These are phyloP conservation scores for Onychomys torridus DNA, from an alignment of 2,797 vertebrate species.

Conservation along the genomic window DNA sequence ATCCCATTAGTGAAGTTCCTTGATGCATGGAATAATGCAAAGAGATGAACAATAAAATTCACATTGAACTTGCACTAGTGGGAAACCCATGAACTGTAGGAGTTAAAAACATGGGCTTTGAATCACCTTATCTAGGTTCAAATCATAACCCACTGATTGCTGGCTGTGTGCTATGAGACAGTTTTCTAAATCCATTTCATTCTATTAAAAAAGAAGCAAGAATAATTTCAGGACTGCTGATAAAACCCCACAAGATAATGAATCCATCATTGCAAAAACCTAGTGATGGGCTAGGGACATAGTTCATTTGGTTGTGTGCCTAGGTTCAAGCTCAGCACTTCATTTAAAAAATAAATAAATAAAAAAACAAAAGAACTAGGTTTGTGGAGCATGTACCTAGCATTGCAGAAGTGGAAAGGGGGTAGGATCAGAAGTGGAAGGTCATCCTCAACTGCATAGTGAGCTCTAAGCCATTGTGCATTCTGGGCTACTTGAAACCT, in stretches of 20 bases:
- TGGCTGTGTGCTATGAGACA: not conserved
- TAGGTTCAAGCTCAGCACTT: not conserved
- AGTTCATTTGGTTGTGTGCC: not conserved
- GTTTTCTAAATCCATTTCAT: constrained; percentile 18
- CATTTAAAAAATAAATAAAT: not conserved
- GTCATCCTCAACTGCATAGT: not conserved
- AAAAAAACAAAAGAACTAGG: not conserved
- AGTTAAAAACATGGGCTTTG: constrained; percentile 44
- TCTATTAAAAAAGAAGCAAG: not conserved
- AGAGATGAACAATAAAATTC: constrained; percentile 55
- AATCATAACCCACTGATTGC: constrained; percentile 21
- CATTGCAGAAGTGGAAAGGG: too few relatives aligned
- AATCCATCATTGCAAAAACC: constrained; percentile 34
- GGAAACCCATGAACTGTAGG: constrained; percentile 2
- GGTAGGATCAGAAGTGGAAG: not conserved
- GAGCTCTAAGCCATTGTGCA: not conserved
- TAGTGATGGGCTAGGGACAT: not conserved
- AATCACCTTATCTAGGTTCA: constrained; percentile 21
- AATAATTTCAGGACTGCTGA: not conserved
- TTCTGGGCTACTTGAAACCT: not conserved
- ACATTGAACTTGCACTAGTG: constrained; percentile 23
- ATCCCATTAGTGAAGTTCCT: constrained; percentile 69
- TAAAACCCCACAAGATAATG: constrained; percentile 1
- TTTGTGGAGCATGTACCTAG: not conserved
- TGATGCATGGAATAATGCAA: constrained; percentile 68